Percentiles rank a stretch among this genome's conserved stretches.
Conservation (phyloP, 1,140 invertebrate genomes). For the Catajapyx aquilonaris region DNA sequence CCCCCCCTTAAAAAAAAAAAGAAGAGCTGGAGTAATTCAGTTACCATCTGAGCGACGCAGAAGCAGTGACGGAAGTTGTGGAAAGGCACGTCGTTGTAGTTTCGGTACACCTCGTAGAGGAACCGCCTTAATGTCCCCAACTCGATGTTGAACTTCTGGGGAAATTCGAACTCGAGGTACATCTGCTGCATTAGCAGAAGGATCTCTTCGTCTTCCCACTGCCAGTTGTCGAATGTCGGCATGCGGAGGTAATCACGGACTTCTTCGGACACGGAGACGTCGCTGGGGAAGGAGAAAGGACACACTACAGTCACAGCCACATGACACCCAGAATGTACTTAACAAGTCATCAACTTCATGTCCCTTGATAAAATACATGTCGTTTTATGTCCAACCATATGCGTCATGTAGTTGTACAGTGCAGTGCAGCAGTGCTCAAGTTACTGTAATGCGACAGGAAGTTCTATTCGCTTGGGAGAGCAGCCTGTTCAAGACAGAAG, state of each 20-base stretch:
- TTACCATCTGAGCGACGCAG: conserved; percentile 78
- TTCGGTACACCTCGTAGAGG: conserved; percentile 60
- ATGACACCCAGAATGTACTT: no score
- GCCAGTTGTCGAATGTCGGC: conserved; percentile 59
- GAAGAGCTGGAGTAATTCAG: not conserved
- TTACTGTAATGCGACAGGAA: no score
- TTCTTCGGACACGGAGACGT: conserved; percentile 34
- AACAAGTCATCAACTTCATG: no score
- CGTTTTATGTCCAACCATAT: no score
- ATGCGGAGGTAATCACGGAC: conserved; percentile 39
- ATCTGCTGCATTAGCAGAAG: conserved; percentile 62
- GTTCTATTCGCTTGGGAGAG: no score
- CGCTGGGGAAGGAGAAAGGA: conserved; percentile 32
- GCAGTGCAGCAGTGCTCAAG: no score
- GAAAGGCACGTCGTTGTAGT: conserved; percentile 77
- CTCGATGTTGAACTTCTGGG: conserved; percentile 54
- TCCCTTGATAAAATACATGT: no score
- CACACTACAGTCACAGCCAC: no score
- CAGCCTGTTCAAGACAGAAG: no score
- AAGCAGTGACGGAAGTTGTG: conserved; percentile 80
- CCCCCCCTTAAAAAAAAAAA: not conserved
- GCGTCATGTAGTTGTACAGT: no score
- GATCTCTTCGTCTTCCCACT: conserved; percentile 64
- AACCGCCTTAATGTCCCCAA: conserved; percentile 45
- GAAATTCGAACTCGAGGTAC: conserved; percentile 57